These are phyloP conservation scores for Sarcophaga variegata DNA, from an alignment of 2,888 invertebrate genomes.

Conservation along the genomic window DNA sequence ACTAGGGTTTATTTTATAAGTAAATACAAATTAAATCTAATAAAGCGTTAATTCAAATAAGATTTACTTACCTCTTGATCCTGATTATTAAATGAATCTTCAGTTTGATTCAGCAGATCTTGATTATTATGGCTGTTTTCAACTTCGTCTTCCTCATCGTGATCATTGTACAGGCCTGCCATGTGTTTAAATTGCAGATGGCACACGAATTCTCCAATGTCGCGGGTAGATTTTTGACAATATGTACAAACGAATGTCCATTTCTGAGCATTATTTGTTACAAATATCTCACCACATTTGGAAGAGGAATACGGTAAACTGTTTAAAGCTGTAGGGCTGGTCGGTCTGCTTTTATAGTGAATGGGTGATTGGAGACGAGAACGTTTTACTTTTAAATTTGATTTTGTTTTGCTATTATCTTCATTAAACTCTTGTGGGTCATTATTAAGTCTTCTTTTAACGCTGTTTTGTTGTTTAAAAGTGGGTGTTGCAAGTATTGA, in stretches of 20 bases:
- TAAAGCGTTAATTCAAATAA: slow-evolving; percentile 12
- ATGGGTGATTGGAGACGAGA: slow-evolving; percentile 29
- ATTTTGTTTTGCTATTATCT: slow-evolving; percentile 17
- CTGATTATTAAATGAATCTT: slow-evolving; percentile 63
- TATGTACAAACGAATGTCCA: slow-evolving; percentile 75
- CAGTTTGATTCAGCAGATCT: slow-evolving; percentile 41
- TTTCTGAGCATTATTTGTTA: slow-evolving; percentile 73
- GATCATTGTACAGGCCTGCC: slow-evolving; percentile 54
- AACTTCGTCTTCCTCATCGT: slow-evolving; percentile 49
- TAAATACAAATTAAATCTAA: neutral
- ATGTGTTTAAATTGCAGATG: slow-evolving; percentile 74
- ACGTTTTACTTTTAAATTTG: slow-evolving; percentile 33
- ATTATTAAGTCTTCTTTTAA: slow-evolving; percentile 17
- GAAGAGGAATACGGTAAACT: neutral
- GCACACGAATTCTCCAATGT: slow-evolving; percentile 74
- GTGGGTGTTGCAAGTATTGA: slow-evolving; percentile 1
- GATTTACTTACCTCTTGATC: slow-evolving; percentile 71
- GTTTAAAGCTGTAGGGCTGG: neutral
- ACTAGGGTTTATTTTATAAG: slow-evolving; percentile 34
- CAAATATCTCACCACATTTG: slow-evolving; percentile 74
- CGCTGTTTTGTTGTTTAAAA: neutral
- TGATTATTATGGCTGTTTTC: slow-evolving; percentile 16
- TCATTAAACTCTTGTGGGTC: slow-evolving; percentile 11
- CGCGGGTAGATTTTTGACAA: slow-evolving; percentile 74
- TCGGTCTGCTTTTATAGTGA: slow-evolving; percentile 6